Percentiles rank a stretch among this genome's conserved stretches.
Conservation (phyloP, 2,888 invertebrate species). For the Reticulitermes lucifugus region DNA sequence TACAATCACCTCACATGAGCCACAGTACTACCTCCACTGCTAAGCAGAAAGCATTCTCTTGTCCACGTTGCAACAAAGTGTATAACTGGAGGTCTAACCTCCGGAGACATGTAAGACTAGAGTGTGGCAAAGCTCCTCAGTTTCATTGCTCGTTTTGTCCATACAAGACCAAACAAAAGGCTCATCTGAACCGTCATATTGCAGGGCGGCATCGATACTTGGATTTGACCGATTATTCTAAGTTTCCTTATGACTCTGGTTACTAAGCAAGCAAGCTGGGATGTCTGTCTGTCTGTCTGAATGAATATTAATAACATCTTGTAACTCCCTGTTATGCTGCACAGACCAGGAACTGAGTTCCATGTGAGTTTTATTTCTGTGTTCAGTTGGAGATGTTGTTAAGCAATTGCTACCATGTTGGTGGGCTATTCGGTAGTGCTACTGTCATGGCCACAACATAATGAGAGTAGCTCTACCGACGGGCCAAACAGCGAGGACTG, state of each 20-base stretch:
- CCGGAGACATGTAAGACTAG: conserved; percentile 56
- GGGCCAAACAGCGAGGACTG: too few species aligned
- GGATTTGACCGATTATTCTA: background rate
- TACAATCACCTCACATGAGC: background rate
- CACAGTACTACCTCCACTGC: background rate
- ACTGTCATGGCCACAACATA: too few species aligned
- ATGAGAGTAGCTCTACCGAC: too few species aligned
- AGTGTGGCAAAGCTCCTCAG: conserved; percentile 58
- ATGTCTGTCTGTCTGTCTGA: background rate
- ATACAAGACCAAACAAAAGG: conserved; percentile 61
- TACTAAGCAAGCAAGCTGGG: background rate
- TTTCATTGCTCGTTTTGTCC: conserved; percentile 62
- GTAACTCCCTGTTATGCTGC: too few species aligned
- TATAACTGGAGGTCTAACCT: conserved; percentile 45
- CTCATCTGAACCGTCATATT: conserved; percentile 56
- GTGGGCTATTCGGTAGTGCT: too few species aligned
- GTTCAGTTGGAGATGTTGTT: too few species aligned
- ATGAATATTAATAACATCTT: too few species aligned
- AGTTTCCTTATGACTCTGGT: background rate
- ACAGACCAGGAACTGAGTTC: too few species aligned
- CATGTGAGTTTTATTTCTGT: too few species aligned
- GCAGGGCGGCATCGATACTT: conserved; percentile 17
- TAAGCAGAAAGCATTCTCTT: conserved; percentile 8
- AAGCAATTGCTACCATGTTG: too few species aligned
- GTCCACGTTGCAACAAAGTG: conserved; percentile 44